These are phyloP conservation scores for Pluvialis apricaria DNA, from an alignment of 2,113 vertebrate genomes.

Conservation along the genomic window DNA sequence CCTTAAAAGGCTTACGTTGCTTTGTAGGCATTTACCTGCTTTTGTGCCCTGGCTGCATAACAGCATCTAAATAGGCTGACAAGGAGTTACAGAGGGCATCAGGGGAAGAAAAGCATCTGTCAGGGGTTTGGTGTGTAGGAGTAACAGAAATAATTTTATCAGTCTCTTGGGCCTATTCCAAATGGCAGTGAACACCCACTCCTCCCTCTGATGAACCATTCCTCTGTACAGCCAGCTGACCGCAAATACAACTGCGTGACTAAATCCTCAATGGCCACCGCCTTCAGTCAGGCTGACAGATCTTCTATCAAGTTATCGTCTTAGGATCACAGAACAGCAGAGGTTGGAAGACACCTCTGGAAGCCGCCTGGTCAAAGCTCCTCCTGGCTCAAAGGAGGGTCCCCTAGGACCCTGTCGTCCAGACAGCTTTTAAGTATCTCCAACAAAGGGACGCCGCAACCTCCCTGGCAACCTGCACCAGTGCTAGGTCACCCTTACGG, in stretches of 20 bases:
- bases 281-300: background rate
- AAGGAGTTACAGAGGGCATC: background rate
- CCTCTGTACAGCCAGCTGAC: background rate
- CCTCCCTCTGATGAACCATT: background rate
- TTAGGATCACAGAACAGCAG: background rate
- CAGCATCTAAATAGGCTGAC: background rate
- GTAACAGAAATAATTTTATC: slow-evolving; percentile 10
- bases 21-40: background rate
- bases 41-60: background rate
- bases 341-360: background rate
- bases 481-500: background rate
- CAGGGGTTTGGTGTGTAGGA: background rate
- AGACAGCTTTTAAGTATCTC: background rate
- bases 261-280: background rate
- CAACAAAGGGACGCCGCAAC: background rate
- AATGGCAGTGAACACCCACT: background rate
- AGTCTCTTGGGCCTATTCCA: background rate
- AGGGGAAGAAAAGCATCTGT: background rate
- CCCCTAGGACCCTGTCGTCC: background rate
- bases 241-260: background rate
- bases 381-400: background rate
- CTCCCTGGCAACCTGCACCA: background rate
- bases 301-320: background rate
- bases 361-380: background rate
- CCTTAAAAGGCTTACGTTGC: background rate